phyloP scores from a whole-genome alignment of 1,140 invertebrate genomes.

The Camponotus vicinus region DNA sequence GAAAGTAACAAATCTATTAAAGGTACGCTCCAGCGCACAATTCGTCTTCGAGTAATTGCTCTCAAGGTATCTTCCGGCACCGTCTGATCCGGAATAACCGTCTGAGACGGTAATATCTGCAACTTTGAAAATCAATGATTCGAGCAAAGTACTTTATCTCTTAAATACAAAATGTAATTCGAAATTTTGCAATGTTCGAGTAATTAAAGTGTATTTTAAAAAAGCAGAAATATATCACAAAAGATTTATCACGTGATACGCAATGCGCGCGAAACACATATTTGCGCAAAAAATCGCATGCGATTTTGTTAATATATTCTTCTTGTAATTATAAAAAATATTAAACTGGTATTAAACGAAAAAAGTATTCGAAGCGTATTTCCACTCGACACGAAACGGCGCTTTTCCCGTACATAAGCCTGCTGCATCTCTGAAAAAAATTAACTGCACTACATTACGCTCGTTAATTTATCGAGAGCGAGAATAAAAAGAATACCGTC shows the following conservation, averaged over 20 bases:
- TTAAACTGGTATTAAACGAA: neutral
- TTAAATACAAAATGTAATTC: neutral
- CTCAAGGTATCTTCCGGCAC: neutral
- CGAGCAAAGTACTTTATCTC: neutral
- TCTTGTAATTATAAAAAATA: neutral
- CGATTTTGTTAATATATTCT: too few species aligned
- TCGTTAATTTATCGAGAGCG: slow-evolving; percentile 47
- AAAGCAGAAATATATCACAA: neutral
- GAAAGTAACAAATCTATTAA: slow-evolving; percentile 2
- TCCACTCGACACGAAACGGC: neutral
- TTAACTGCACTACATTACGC: slow-evolving; percentile 61
- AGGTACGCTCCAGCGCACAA: slow-evolving; percentile 5
- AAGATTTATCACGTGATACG: neutral
- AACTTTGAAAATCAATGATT: neutral
- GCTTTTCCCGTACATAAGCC: slow-evolving; percentile 1
- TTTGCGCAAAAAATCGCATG: too few species aligned
- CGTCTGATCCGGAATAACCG: neutral
- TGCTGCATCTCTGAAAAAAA: slow-evolving; percentile 22
- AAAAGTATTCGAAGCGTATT: slow-evolving; percentile 6
- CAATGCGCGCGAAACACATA: too few species aligned
- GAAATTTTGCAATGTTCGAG: slow-evolving; percentile 20
- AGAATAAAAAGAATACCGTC: slow-evolving; percentile 56
- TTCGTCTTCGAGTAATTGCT: slow-evolving; percentile 8
- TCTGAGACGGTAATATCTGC: neutral
- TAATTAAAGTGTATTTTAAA: neutral